Evolutionary conservation across 2,797 vertebrate species (phyloP).

Genomic region (Hippopotamyrus pictus): DNA sequence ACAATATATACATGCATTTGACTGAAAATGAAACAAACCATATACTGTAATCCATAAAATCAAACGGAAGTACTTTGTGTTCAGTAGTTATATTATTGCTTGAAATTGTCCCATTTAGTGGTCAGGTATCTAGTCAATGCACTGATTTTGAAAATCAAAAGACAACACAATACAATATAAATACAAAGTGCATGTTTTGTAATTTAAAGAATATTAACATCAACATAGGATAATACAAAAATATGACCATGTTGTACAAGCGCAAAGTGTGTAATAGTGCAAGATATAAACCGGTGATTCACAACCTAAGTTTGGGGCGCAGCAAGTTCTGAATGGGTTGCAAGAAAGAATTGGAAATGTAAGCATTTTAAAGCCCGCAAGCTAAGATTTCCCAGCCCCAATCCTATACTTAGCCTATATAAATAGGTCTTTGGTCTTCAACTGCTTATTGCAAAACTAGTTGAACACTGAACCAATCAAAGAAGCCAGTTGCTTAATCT

Average conservation of each 20-base stretch:
- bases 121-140: background rate
- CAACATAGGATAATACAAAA: background rate
- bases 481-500: background rate
- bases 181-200: background rate
- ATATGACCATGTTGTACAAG: background rate
- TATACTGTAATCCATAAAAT: background rate
- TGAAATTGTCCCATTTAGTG: background rate
- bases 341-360: background rate
- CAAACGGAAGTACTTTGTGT: background rate
- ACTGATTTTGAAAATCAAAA: background rate
- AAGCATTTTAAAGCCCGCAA: background rate
- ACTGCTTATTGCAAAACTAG: background rate
- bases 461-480: background rate
- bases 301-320: background rate
- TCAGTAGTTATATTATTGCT: background rate
- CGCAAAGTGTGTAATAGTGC: background rate
- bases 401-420: background rate
- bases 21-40: background rate
- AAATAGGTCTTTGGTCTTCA: background rate
- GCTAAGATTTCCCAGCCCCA: too few species aligned
- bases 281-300: background rate
- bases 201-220: background rate
- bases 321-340: background rate
- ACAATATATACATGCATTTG: background rate
- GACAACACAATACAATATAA: background rate